Evolutionary conservation across 1,140 invertebrate species (phyloP), one percentile per base, ranked within the genome.

Genomic region (Cyrtorhinus lividipennis): DNA sequence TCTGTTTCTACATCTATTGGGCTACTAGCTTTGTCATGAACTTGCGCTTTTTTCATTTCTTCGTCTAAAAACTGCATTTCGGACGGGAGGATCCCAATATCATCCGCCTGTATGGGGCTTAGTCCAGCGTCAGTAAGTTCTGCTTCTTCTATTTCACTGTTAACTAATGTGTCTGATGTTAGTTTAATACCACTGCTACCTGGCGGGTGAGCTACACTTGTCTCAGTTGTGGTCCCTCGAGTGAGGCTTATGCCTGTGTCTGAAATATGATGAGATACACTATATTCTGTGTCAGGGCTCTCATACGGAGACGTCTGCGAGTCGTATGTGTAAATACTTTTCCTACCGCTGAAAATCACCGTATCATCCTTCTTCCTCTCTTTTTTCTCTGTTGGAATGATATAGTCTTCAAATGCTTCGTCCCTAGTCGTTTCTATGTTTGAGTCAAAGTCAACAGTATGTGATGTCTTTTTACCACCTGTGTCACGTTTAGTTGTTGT

Each of bases 61-160:
- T 76, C 72, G 63, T 73, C 69, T 27, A 69, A 64, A 59, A 71
- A 71, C 25, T 70, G 68, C 27, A 72, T 67, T n/a, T 70, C 69
- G 2, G 70, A 46, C 15, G 66, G 61, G 24, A 70, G 69, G 23
- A 68, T 53, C 10, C 69, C 70, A n/a, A 73, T 60, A 56, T 77
- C 76, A 68, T 79, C 77, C 3, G 73, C 70, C 70, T 77, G 76
- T 24, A 79, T 79, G 24, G 78, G 77, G 68, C 77, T 79, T 44
- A 79, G 66, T 8, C 75, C 77, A 13, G 77, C 77, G 70, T 80
- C 78, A 13, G 78, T 79, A 23, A 77, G 69, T 70, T 79, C 77
- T 18, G 69, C 70, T 67, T 79, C 77, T 70, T 77, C 76, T 22
- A 70, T 67, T 65, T 77, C 75, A 8, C 72, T 72, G 59, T 76